Evolutionary conservation across 2,888 invertebrate species (phyloP).

Genomic region (Sarcophaga carnaria): DNA sequence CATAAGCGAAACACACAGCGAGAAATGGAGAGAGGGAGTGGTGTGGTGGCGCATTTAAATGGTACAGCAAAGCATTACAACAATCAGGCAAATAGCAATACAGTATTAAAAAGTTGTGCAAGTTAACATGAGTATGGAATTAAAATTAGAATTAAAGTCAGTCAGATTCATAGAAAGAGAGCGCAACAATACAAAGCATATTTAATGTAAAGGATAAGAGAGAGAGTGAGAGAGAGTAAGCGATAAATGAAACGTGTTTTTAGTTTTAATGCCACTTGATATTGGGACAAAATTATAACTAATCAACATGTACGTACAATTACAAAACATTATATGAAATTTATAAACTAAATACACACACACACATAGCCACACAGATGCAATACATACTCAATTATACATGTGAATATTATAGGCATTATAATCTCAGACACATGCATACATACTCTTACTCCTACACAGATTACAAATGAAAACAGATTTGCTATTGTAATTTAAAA

Average conservation of each 20-base stretch:
- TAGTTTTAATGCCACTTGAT: slow-evolving; percentile 31
- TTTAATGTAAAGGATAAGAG: not conserved
- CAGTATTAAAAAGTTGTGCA: slow-evolving; percentile 34
- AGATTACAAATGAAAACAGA: not conserved
- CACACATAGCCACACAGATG: not conserved
- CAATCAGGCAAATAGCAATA: not conserved
- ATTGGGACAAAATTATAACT: slow-evolving; percentile 41
- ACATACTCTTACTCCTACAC: not conserved
- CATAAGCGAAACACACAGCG: not conserved
- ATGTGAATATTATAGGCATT: not conserved
- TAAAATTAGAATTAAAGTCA: slow-evolving; percentile 27
- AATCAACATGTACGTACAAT: slow-evolving; percentile 53
- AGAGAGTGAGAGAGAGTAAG: not conserved
- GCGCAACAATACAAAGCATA: not conserved
- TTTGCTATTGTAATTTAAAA: not conserved
- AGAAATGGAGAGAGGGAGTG: not conserved
- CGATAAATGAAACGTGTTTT: not conserved
- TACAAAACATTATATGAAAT: slow-evolving; percentile 50
- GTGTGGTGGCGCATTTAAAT: not conserved
- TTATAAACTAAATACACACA: slow-evolving; percentile 40
- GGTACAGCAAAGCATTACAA: not conserved
- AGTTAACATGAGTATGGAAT: slow-evolving; percentile 5
- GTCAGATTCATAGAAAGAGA: slow-evolving; percentile 12
- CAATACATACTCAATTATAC: not conserved
- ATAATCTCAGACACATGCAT: not conserved